Conservation (phyloP, 2,113 vertebrate genomes). For the Merops nubicus region DNA sequence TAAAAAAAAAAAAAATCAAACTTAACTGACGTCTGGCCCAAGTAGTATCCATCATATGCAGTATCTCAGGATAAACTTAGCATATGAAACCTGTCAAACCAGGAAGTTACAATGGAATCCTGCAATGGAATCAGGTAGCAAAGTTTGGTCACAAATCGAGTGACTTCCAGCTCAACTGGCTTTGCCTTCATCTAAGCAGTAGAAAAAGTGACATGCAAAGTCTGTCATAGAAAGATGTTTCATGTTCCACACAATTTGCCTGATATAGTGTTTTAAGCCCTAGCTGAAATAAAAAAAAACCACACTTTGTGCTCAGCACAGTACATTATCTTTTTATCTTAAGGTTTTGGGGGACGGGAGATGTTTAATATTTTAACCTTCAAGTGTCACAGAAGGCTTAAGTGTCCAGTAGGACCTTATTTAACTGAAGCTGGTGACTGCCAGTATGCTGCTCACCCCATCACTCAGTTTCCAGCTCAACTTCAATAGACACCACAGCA, state of each 20-base stretch:
- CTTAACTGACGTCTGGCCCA: background rate
- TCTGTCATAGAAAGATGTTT: background rate
- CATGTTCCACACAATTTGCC: background rate
- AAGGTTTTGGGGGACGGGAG: no score
- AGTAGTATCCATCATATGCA: background rate
- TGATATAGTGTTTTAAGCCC: background rate
- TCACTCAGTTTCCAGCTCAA: background rate
- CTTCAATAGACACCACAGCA: fast-evolving
- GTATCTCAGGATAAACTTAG: background rate
- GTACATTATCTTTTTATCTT: background rate
- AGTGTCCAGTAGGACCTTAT: background rate
- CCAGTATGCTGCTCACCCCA: background rate
- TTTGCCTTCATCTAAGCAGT: background rate
- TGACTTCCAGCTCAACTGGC: background rate
- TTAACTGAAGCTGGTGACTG: background rate
- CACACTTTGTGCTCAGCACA: no score
- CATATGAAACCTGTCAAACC: background rate
- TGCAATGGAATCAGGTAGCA: background rate
- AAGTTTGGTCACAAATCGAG: background rate
- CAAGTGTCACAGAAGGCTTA: background rate
- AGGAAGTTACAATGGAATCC: background rate
- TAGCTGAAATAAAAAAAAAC: background rate
- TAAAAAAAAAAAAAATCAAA: background rate
- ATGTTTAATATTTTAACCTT: no score
- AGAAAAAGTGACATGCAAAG: background rate